These are phyloP conservation scores for Micropoecilia bifurca DNA, from an alignment of 2,797 vertebrate genomes.

Conservation along the genomic window DNA sequence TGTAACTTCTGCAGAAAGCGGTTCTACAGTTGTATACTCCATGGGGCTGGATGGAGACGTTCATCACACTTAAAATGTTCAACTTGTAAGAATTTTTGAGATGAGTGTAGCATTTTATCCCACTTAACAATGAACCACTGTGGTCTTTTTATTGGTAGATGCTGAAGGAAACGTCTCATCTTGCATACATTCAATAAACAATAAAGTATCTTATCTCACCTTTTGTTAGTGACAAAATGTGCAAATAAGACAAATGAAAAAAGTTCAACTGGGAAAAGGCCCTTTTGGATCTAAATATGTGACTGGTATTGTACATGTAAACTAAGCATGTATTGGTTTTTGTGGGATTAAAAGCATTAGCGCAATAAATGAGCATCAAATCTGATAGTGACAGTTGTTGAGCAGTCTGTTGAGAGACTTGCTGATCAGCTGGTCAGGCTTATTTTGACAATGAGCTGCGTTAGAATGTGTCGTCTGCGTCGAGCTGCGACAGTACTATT, in stretches of 20 bases:
- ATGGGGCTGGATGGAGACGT: neutral
- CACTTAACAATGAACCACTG: neutral
- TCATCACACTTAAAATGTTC: neutral
- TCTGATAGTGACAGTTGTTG: conserved; percentile 26
- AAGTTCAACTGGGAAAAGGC: neutral
- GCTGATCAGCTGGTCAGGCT: conserved; percentile 35
- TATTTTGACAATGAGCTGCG: conserved; percentile 16
- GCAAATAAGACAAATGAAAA: neutral
- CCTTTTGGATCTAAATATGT: neutral
- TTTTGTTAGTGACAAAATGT: neutral
- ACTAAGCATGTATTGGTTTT: neutral
- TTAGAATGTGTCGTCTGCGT: conserved; percentile 21
- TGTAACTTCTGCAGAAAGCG: neutral
- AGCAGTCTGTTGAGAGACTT: conserved; percentile 36
- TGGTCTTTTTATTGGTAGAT: neutral
- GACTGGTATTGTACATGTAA: neutral
- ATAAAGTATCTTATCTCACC: too few species aligned
- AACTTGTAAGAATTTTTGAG: neutral
- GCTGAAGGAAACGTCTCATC: neutral
- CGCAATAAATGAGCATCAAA: conserved; percentile 41
- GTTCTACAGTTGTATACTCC: neutral
- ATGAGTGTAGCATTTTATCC: neutral
- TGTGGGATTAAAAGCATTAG: conserved; percentile 11
- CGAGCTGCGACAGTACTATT: conserved; percentile 13
- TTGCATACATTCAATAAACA: too few species aligned